Conservation (phyloP, 2,797 vertebrate genomes). For the Chelidonichthys spinosus region DNA sequence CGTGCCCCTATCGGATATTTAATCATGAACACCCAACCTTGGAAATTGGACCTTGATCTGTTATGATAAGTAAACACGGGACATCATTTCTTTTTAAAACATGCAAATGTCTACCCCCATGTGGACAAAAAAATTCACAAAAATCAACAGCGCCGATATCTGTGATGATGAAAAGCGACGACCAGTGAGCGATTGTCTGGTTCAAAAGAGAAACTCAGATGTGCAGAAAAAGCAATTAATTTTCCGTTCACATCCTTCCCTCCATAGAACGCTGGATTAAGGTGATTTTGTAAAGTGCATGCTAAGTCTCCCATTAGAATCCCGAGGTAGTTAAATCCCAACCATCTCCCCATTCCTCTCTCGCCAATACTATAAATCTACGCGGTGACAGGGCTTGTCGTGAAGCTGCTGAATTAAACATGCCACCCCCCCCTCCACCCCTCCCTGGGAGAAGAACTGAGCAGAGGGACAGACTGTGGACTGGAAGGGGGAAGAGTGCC, state of each 20-base stretch:
- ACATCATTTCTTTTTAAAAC: not conserved
- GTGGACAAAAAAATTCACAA: not conserved
- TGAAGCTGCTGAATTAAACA: constrained; percentile 79
- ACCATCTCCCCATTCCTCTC: constrained; percentile 61
- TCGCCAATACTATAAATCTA: constrained; percentile 68
- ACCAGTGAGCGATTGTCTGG: constrained; percentile 1
- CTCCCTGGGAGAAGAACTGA: constrained; percentile 46
- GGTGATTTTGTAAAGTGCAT: constrained; percentile 61
- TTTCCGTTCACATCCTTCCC: constrained; percentile 33
- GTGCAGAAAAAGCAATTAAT: constrained; percentile 48
- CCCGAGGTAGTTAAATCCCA: constrained; percentile 69
- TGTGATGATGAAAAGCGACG: constrained; percentile 5
- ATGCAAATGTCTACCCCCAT: constrained; percentile 9
- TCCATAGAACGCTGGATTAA: constrained; percentile 56
- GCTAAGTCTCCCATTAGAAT: constrained; percentile 66
- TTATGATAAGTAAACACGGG: constrained; percentile 2
- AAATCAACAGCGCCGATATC: constrained; percentile 17
- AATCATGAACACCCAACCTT: constrained; percentile 40
- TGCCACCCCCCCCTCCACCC: constrained; percentile 48
- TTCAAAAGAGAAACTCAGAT: constrained; percentile 28
- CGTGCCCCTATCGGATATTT: constrained; percentile 57
- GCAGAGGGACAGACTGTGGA: constrained; percentile 38
- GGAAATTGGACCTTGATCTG: constrained; percentile 23
- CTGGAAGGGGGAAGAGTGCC: constrained; percentile 21
- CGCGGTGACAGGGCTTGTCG: constrained; percentile 55